These are phyloP conservation scores for Bombus waltoni DNA, from an alignment of 1,140 invertebrate genomes.

Conservation along the genomic window DNA sequence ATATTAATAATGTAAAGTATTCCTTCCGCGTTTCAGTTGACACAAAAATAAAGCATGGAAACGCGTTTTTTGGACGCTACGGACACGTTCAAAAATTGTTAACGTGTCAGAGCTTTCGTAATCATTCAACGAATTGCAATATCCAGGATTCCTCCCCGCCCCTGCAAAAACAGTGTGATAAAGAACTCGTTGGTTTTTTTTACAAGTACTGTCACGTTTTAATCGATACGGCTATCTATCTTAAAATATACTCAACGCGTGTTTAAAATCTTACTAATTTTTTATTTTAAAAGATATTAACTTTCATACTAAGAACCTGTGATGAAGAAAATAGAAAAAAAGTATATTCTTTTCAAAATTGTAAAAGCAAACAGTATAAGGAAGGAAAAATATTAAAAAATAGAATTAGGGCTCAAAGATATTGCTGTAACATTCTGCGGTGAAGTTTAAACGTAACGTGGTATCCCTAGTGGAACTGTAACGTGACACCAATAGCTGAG, in stretches of 20 bases:
- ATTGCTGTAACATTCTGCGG: not conserved
- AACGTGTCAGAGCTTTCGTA: conserved; percentile 37
- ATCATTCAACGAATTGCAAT: conserved; percentile 32
- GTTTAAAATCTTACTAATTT: not conserved
- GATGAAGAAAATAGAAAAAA: not conserved
- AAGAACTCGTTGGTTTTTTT: not conserved
- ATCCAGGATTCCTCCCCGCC: not conserved
- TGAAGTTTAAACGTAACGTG: not conserved
- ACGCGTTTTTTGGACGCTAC: not conserved
- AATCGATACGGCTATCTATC: not conserved
- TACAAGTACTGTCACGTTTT: not conserved
- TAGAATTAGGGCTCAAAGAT: not conserved
- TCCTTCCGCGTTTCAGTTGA: conserved; percentile 19
- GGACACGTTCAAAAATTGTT: conserved; percentile 41
- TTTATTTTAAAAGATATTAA: not conserved
- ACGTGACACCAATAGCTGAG: conserved; percentile 39
- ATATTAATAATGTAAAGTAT: conserved; percentile 22
- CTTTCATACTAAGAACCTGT: not conserved
- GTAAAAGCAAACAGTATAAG: not conserved
- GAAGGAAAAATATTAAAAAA: not conserved
- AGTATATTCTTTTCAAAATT: not conserved
- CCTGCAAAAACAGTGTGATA: not conserved
- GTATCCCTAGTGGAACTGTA: conserved; percentile 19
- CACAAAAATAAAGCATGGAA: conserved; percentile 45
- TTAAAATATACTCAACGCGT: not conserved